Percentiles rank a stretch among this genome's conserved stretches.
Evolutionary conservation across 2,113 vertebrate genomes (phyloP).

Genomic region (Hydropotes inermis): DNA sequence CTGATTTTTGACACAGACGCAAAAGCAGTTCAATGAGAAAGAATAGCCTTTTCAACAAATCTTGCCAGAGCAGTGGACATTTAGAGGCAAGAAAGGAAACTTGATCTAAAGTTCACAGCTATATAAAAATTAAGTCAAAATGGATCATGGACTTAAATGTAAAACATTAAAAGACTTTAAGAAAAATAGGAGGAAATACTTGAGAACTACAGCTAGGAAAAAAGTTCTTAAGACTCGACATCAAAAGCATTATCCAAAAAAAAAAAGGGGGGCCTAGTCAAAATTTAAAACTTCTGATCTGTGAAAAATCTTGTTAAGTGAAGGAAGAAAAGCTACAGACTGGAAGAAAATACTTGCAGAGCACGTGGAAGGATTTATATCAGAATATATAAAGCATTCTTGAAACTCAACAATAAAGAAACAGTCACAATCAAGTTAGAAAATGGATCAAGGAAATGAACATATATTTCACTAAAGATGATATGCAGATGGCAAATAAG

Average conservation of each 20-base stretch:
- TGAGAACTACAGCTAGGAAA: background rate
- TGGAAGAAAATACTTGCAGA: background rate
- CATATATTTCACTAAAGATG: background rate
- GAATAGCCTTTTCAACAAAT: background rate
- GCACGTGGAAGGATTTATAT: background rate
- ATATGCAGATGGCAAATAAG: background rate
- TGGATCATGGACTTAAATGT: background rate
- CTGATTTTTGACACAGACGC: background rate
- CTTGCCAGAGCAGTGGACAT: background rate
- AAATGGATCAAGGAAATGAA: slow-evolving; percentile 5
- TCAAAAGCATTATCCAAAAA: background rate
- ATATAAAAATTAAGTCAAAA: background rate
- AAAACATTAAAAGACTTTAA: slow-evolving; percentile 1
- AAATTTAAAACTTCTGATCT: background rate
- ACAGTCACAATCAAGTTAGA: background rate
- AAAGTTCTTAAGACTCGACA: background rate
- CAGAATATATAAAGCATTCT: background rate
- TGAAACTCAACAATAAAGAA: background rate
- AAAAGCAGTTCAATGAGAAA: background rate
- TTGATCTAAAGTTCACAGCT: background rate
- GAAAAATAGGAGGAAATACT: background rate
- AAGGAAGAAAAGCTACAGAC: background rate
- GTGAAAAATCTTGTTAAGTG: background rate
- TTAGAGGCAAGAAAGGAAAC: background rate
- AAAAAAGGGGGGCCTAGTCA: background rate